Evolutionary conservation across 2,797 vertebrate species (phyloP).

Genomic region (Amblyraja radiata): DNA sequence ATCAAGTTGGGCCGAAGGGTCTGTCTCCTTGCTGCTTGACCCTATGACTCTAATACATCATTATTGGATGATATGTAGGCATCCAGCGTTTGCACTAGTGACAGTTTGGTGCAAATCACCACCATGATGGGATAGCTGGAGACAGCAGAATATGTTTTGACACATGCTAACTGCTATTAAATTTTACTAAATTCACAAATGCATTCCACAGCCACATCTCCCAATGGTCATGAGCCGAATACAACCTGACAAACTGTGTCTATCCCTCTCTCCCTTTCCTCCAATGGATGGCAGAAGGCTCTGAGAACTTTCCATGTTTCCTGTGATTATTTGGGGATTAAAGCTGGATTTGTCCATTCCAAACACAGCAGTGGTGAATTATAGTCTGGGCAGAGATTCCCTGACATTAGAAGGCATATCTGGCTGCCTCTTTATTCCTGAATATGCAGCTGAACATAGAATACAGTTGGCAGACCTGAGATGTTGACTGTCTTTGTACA

Average conservation of each 20-base stretch:
- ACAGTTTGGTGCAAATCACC: neutral
- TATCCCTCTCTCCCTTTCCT: too few species aligned
- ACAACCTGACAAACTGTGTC: neutral
- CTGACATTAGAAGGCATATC: neutral
- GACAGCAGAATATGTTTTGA: neutral
- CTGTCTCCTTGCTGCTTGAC: too few species aligned
- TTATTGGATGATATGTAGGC: neutral
- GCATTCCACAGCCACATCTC: neutral
- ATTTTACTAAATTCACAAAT: neutral
- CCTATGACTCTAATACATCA: too few species aligned
- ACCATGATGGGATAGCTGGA: neutral
- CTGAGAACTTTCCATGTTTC: neutral
- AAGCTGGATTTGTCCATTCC: neutral
- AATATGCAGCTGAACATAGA: neutral
- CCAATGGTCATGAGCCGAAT: neutral
- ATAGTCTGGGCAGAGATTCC: neutral
- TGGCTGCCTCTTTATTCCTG: neutral
- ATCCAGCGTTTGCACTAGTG: neutral
- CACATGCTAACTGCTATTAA: neutral
- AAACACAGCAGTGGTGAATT: neutral
- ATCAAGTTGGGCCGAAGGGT: too few species aligned
- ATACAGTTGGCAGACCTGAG: neutral
- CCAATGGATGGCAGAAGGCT: neutral
- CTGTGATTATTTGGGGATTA: neutral
- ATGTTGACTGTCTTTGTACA: too few species aligned